Percentiles rank a stretch among this genome's conserved stretches.
These are phyloP conservation scores for Plutella xylostella DNA, from an alignment of 2,888 invertebrate genomes.

Conservation along the genomic window DNA sequence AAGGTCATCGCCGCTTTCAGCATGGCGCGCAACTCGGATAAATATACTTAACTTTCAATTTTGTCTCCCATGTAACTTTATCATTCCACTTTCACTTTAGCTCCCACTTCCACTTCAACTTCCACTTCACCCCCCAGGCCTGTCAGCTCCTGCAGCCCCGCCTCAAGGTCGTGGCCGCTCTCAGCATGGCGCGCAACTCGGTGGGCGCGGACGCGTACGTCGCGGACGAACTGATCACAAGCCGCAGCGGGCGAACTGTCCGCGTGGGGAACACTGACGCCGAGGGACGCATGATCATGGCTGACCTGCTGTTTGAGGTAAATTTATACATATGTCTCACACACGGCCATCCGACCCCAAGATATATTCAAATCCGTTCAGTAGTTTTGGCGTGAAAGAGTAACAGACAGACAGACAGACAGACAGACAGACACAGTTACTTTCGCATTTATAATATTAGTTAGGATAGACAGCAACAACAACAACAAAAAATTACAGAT, in stretches of 20 bases:
- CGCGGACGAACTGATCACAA: constrained; percentile 88
- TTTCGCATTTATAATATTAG: too few relatives aligned
- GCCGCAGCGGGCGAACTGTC: constrained; percentile 85
- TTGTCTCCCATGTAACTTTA: too few relatives aligned
- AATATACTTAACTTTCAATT: too few relatives aligned
- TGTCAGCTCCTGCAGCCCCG: constrained; percentile 74
- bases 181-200: constrained; percentile 91
- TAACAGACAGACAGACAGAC: background rate
- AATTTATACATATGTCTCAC: too few relatives aligned
- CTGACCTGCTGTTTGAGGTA: constrained; percentile 85
- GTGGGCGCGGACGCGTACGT: constrained; percentile 91
- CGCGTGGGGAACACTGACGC: constrained; percentile 96
- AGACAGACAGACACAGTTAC: too few relatives aligned
- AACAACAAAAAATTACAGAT: background rate
- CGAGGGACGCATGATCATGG: constrained; percentile 95
- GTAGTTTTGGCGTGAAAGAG: too few relatives aligned
- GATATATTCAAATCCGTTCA: too few relatives aligned
- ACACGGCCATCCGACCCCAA: too few relatives aligned
- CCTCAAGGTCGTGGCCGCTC: constrained; percentile 82
- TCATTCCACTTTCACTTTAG: too few relatives aligned
- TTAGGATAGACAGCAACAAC: too few relatives aligned
- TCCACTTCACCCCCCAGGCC: constrained; percentile 52
- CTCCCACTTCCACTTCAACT: too few relatives aligned
- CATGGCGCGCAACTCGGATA: constrained; percentile 91
- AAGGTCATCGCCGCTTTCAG: constrained; percentile 87